These are phyloP conservation scores for Perodicticus potto DNA, from an alignment of 2,797 vertebrate species.

Conservation along the genomic window DNA sequence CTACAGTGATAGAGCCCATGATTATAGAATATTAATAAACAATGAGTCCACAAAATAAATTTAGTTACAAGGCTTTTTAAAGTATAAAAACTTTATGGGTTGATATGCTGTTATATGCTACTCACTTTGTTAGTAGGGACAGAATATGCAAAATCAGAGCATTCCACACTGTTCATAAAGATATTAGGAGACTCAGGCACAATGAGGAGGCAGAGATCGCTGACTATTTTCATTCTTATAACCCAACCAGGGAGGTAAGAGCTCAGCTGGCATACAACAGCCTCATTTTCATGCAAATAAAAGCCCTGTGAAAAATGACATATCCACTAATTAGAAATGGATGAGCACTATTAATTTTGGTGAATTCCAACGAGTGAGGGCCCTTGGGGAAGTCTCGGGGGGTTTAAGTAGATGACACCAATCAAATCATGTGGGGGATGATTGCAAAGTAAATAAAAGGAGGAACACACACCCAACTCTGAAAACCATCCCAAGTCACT, in stretches of 20 bases:
- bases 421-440: background rate
- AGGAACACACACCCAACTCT: background rate
- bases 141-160: background rate
- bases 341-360: background rate
- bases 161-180: background rate
- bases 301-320: constrained; percentile 24
- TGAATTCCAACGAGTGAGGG: background rate
- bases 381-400: background rate
- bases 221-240: background rate
- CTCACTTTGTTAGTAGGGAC: background rate
- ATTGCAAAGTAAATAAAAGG: background rate
- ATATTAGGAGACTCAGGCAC: background rate
- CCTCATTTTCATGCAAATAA: constrained; percentile 37
- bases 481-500: background rate
- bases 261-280: background rate
- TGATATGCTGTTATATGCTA: background rate
- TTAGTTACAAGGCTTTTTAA: background rate
- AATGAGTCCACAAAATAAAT: background rate
- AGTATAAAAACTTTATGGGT: background rate
- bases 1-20: background rate
- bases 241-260: background rate
- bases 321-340: constrained; percentile 8
- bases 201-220: background rate
- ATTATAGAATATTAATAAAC: background rate
- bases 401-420: background rate